Evolutionary conservation across 1,140 invertebrate species (phyloP), one percentile per base, ranked within the genome.

Genomic region (Drosophila tristis): DNA sequence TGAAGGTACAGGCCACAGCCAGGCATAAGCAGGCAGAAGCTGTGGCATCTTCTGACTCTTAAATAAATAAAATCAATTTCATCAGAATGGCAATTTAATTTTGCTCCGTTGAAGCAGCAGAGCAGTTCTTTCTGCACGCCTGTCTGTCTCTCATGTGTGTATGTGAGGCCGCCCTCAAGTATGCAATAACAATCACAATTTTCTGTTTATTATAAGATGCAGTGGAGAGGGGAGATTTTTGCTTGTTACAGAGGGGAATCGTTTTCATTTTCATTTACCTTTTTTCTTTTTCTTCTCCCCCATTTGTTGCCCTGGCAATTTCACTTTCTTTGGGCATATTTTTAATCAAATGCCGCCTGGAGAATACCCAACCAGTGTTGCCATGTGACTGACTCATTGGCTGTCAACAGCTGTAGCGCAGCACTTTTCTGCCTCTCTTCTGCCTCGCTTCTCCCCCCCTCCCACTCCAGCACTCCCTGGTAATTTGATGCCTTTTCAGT

Each of bases 1-100:
- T 15, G 57, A 51, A 74, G 23, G 23, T 25, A 13, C 35, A 48
- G 64, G 54, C 31, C 74, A 62, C 74, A 6, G 5, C 26, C 26
- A 7, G 6, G 6, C 60, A 51, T 15, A 51, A 43, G 45, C 23
- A 64, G 60, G 50, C 61, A 76, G 58, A 67, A 82, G 75, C 75
- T 71, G 58, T 75, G 49, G 39, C 74, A n/a, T 53, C 58, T 49
- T 86, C 72, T 66, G 63, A 63, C 82, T 89, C 56, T 54, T 87
- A 70, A 87, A 87, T 87, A 87, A 87, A 82, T 87, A 87, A 87
- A 87, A 89, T 87, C 84, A 87, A 79, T 87, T 87, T 86, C 47
- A 78, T 54, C 70, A 68, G 23, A 60, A 61, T 55, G 71, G 57
- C 70, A 53, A 59, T 73, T 65, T 74, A 45, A 59, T 62, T 64